A percentile compares a stretch with the other conserved stretches of the same genome.
phyloP scores from a whole-genome alignment of 1,140 invertebrate species.

The Philaenus spumarius region DNA sequence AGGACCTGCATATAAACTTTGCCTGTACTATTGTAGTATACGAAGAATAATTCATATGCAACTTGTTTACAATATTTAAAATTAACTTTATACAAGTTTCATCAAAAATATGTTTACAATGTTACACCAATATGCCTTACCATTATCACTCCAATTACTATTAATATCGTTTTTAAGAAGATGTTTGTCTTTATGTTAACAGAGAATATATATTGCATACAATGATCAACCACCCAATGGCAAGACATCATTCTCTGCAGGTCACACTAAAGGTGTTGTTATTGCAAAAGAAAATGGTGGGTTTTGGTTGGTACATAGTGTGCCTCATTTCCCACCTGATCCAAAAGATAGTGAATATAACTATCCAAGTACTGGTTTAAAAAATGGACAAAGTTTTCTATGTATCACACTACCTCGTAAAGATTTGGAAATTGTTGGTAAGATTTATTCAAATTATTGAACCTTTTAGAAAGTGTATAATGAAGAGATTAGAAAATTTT shows the following conservation, averaged over 20 bases:
- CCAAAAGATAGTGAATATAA: conserved; percentile 47
- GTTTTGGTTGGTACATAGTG: conserved; percentile 88
- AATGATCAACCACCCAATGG: conserved; percentile 73
- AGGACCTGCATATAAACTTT: background rate
- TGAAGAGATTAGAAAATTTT: no score
- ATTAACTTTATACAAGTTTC: background rate
- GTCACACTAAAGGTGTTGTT: conserved; percentile 81
- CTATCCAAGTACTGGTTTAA: conserved; percentile 64
- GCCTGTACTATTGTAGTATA: background rate
- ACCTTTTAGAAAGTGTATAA: no score
- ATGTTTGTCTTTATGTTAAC: conserved; percentile 37
- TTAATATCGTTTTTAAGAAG: conserved; percentile 22
- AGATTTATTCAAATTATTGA: no score
- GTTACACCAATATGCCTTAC: conserved; percentile 7
- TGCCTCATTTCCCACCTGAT: conserved; percentile 70
- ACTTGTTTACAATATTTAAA: background rate
- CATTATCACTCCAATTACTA: conserved; percentile 19
- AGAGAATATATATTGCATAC: conserved; percentile 59
- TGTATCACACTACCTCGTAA: conserved; percentile 65
- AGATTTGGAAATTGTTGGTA: conserved; percentile 62
- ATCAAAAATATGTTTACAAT: background rate
- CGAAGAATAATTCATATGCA: background rate
- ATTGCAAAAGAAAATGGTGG: conserved; percentile 61
- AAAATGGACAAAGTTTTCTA: conserved; percentile 80
- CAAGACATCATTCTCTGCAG: conserved; percentile 39